Percentiles rank a stretch among this genome's conserved stretches.
phyloP scores from a whole-genome alignment of 2,797 vertebrate species.

The Myiothlypis coronata region DNA sequence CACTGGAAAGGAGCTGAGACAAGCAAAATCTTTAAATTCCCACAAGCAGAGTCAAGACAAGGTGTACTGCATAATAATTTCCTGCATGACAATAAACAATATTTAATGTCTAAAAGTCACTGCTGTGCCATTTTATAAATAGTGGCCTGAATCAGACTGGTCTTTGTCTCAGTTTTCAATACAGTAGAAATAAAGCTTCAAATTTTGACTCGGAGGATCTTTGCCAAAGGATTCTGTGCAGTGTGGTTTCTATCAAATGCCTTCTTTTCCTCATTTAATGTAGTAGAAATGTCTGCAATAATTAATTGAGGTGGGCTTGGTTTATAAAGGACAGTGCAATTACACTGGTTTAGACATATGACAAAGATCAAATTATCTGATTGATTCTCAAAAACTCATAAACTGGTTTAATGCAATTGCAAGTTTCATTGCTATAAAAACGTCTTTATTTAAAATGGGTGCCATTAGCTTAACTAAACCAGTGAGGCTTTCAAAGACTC shows the following conservation, averaged over 20 bases:
- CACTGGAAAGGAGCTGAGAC: neutral
- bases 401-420: neutral
- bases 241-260: neutral
- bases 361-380: neutral
- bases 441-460: neutral
- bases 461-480: neutral
- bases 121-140: neutral
- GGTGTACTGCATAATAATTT: neutral
- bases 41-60: neutral
- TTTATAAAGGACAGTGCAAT: neutral
- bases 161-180: neutral
- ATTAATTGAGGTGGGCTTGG: neutral
- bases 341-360: neutral
- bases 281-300: neutral
- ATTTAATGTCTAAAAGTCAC: neutral
- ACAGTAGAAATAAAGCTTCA: neutral
- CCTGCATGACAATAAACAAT: neutral
- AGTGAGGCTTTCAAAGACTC: neutral
- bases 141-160: neutral
- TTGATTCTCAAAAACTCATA: neutral
- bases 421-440: neutral
- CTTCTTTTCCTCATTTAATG: neutral
- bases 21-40: neutral
- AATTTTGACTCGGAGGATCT: neutral
- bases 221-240: neutral